phyloP scores from a whole-genome alignment of 2,113 vertebrate genomes.

The Vulpes vulpes region DNA sequence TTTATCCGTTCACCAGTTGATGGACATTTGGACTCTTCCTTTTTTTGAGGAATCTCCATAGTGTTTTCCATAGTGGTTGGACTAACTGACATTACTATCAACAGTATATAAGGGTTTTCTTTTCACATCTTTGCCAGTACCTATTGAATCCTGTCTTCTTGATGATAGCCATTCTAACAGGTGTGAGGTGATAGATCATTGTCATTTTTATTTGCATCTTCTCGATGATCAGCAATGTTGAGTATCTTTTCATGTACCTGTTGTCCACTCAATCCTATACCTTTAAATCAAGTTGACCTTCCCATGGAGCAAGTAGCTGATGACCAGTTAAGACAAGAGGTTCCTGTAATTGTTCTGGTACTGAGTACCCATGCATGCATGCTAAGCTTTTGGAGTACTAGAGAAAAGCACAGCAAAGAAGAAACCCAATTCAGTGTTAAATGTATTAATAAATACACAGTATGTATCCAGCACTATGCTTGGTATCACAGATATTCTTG shows the following conservation, averaged over 20 bases:
- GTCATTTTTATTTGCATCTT: background rate
- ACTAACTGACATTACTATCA: background rate
- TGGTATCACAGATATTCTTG: background rate
- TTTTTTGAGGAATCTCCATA: background rate
- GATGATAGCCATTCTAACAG: background rate
- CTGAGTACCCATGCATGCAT: background rate
- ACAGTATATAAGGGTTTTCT: background rate
- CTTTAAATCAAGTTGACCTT: conserved; percentile 52
- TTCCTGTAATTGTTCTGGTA: background rate
- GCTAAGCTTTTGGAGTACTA: background rate
- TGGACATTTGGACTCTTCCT: background rate
- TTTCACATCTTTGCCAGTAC: background rate
- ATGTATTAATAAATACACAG: background rate
- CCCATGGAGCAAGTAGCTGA: background rate
- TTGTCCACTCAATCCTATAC: background rate
- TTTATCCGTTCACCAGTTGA: background rate
- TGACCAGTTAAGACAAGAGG: background rate
- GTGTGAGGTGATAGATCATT: background rate
- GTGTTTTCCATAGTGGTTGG: background rate
- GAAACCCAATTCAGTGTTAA: background rate
- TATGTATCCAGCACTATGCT: background rate
- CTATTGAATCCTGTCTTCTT: background rate
- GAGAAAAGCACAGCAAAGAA: background rate
- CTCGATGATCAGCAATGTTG: background rate
- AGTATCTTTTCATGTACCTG: background rate